These are phyloP conservation scores for Coremacera marginata DNA, from an alignment of 2,888 invertebrate genomes.

Conservation along the genomic window DNA sequence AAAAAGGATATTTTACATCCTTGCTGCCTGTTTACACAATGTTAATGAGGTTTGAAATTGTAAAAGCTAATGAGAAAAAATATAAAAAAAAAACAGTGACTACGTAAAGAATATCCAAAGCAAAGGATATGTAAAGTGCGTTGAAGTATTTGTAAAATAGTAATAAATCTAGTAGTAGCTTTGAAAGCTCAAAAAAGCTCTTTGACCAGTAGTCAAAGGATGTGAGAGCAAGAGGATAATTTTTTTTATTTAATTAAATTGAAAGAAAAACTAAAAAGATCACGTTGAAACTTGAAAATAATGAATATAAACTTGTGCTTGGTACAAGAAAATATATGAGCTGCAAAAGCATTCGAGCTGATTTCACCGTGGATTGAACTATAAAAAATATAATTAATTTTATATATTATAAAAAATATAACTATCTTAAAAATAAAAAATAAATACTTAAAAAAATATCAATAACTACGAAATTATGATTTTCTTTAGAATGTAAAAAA, in stretches of 20 bases:
- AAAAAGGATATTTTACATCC: slow-evolving; percentile 55
- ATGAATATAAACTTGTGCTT: too few species aligned
- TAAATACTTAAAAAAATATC: too few species aligned
- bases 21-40: slow-evolving; percentile 51
- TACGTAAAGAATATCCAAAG: neutral
- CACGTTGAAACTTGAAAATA: too few species aligned
- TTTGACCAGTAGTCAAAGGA: neutral
- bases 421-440: too few species aligned
- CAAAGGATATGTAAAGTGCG: neutral
- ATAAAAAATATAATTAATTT: too few species aligned
- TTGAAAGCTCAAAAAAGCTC: neutral
- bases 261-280: too few species aligned
- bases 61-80: slow-evolving; percentile 54
- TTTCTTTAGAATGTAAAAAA: too few species aligned
- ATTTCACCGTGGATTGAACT: too few species aligned
- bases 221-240: neutral
- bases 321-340: too few species aligned
- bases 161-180: neutral
- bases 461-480: too few species aligned
- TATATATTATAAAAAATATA: too few species aligned
- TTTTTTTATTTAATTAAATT: neutral
- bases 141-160: neutral
- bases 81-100: slow-evolving; percentile 28
- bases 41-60: slow-evolving; percentile 66
- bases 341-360: too few species aligned